These are phyloP conservation scores for Tetraodon nigroviridis DNA, from an alignment of 2,113 vertebrate genomes.

Conservation along the genomic window DNA sequence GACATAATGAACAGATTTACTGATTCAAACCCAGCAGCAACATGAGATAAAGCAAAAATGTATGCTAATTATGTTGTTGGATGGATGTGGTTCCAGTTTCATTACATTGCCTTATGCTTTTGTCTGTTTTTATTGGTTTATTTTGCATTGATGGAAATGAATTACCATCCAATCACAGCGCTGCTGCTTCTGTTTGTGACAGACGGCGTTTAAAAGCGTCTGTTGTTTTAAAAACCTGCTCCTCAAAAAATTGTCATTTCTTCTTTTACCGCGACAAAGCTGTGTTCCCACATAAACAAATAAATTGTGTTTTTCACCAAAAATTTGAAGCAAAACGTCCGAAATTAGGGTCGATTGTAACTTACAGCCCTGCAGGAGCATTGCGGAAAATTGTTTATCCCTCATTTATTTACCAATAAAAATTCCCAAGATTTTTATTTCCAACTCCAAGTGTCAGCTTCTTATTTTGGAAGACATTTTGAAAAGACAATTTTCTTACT, in stretches of 20 bases:
- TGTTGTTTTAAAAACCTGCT: slow-evolving; percentile 52
- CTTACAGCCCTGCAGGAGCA: background rate
- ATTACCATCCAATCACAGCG: slow-evolving; percentile 39
- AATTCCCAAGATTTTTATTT: slow-evolving; percentile 12
- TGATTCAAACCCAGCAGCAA: slow-evolving; percentile 33
- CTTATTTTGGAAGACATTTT: slow-evolving; percentile 2
- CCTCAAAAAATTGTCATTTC: slow-evolving; percentile 42
- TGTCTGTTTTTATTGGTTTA: slow-evolving; percentile 61
- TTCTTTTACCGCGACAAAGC: slow-evolving; percentile 24
- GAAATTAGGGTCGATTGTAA: background rate
- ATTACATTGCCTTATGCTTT: slow-evolving; percentile 33
- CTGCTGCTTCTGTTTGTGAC: slow-evolving; percentile 52
- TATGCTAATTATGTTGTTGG: slow-evolving; percentile 46
- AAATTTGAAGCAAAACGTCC: background rate
- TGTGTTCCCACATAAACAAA: slow-evolving; percentile 23
- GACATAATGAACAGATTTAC: slow-evolving; percentile 24
- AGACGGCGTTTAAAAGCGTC: slow-evolving; percentile 50
- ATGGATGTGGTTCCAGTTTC: slow-evolving; percentile 29
- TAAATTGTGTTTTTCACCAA: slow-evolving; percentile 23
- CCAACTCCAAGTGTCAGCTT: slow-evolving; percentile 32
- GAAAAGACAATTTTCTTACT: slow-evolving; percentile 10
- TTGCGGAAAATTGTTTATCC: background rate
- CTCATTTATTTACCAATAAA: slow-evolving; percentile 16
- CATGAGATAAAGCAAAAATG: slow-evolving; percentile 32
- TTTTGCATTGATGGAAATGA: slow-evolving; percentile 55